These are phyloP conservation scores for Drosophila flavopinicola DNA, from an alignment of 2,888 invertebrate genomes.

Conservation along the genomic window DNA sequence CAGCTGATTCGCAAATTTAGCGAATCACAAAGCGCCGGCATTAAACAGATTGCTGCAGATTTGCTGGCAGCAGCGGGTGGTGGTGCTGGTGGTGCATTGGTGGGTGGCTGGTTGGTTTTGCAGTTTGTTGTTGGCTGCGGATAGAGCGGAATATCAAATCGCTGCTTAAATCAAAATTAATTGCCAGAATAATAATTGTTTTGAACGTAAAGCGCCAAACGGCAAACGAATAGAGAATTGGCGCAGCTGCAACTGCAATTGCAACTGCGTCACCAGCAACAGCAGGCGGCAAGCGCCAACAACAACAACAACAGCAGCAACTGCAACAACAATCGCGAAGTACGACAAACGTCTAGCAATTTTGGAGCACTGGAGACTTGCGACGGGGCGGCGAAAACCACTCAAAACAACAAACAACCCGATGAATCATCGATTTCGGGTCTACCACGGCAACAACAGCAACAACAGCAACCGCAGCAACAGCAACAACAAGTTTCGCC, in stretches of 20 bases:
- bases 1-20: slow-evolving; percentile 56
- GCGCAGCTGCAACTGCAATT: slow-evolving; percentile 71
- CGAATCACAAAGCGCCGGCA: slow-evolving; percentile 58
- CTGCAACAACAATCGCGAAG: slow-evolving; percentile 27
- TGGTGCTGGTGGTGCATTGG: slow-evolving; percentile 31
- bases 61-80: slow-evolving; percentile 52
- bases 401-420: slow-evolving; percentile 73
- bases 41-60: slow-evolving; percentile 27
- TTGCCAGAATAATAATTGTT: slow-evolving; percentile 83
- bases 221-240: slow-evolving; percentile 71
- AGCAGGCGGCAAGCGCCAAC: slow-evolving; percentile 76
- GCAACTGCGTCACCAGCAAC: slow-evolving; percentile 67
- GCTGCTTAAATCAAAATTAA: slow-evolving; percentile 82
- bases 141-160: slow-evolving; percentile 71
- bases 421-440: slow-evolving; percentile 78
- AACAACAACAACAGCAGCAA: slow-evolving; percentile 38
- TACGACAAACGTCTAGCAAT: slow-evolving; percentile 74
- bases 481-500: slow-evolving; percentile 47
- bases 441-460: slow-evolving; percentile 43
- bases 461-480: slow-evolving; percentile 10
- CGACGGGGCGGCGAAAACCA: slow-evolving; percentile 50
- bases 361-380: slow-evolving; percentile 44
- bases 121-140: slow-evolving; percentile 18
- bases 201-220: slow-evolving; percentile 72
- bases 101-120: slow-evolving; percentile 25